These are phyloP conservation scores for Caradrina kadenii DNA, from an alignment of 2,888 invertebrate genomes.

Conservation along the genomic window DNA sequence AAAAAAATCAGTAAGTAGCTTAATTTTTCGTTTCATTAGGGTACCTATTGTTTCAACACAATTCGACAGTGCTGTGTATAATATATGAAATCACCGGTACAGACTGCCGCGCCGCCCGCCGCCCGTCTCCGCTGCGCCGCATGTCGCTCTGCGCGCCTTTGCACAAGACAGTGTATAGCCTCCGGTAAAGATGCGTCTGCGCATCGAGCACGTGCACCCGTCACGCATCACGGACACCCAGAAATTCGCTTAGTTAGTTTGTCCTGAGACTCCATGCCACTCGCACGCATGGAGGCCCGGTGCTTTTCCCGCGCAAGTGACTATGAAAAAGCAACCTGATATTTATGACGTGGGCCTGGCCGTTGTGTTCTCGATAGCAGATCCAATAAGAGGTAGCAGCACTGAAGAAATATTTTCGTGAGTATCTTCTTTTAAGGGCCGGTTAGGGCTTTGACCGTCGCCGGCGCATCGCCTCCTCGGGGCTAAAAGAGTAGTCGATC, in stretches of 20 bases:
- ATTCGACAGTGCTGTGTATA: background rate
- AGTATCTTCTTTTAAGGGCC: constrained; percentile 72
- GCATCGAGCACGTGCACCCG: constrained; percentile 86
- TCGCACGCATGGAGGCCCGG: constrained; percentile 81
- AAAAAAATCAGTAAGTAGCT: background rate
- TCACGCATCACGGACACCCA: constrained; percentile 86
- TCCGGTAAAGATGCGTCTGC: constrained; percentile 77
- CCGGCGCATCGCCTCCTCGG: constrained; percentile 67
- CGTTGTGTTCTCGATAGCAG: constrained; percentile 69
- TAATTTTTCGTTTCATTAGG: background rate
- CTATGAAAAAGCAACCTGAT: constrained; percentile 80
- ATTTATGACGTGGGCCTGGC: constrained; percentile 71
- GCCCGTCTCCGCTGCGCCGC: background rate
- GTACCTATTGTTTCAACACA: constrained; percentile 9
- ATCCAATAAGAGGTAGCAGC: constrained; percentile 62
- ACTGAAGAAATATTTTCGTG: constrained; percentile 82
- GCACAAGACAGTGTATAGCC: constrained; percentile 50
- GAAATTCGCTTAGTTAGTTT: constrained; percentile 88
- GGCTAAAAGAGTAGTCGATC: constrained; percentile 75
- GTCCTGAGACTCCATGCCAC: constrained; percentile 80
- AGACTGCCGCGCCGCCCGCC: background rate
- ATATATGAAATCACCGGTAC: background rate
- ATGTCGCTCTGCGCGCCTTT: constrained; percentile 11
- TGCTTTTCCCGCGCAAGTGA: constrained; percentile 82
- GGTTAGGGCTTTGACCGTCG: constrained; percentile 75